Base-by-base conservation (phyloP, 2,797 vertebrate genomes). In the Sternotherus odoratus region DNA sequence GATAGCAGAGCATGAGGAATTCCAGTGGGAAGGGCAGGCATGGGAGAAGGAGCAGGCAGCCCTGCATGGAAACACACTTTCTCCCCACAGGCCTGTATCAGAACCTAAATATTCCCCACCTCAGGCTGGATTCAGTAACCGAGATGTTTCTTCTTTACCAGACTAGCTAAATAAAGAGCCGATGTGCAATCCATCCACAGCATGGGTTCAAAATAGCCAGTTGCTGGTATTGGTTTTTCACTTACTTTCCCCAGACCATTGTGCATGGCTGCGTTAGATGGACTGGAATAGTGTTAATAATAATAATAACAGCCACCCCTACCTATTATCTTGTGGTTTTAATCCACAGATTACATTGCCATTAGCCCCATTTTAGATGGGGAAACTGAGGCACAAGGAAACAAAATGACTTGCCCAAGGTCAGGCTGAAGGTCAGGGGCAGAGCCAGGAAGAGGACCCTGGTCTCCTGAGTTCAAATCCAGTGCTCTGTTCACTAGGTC, bases 1-100 rank as follows among this genome's bases (percentile, higher is more conserved):
- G 95, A 94, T 96, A 96, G 94, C 84, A 79, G 53, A 94, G 33
- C 8, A 0, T 24, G 49, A 84, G 88, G 83, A 93, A 96, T 69
- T 39, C n/a, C 19, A 95, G 91, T 80, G 63, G 72, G 24, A 28
- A 43, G 66, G 12, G 24, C 23, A 28, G 33, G 23, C 39, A 5
- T 28, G 46, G 28, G 80, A 50, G 87, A 87, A 87, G 50, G 92
- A 79, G 89, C 88, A 96, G 86, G 72, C 95, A 92, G 94, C 0
- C 0, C 88, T 50, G 26, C 79, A 91, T 95, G 93, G 95, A 96
- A 46, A 39, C 92, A 72, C 72, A 48, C 63, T 90, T 87, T 92
- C 92, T 90, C 86, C 63, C 15, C 12, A 5, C 69, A 24, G 39
- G 23, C 69, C 36, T 43, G 11, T 43, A 43, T 24, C 36, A 72